phyloP scores from a whole-genome alignment of 2,888 invertebrate genomes.

The Acrobasis repandana region DNA sequence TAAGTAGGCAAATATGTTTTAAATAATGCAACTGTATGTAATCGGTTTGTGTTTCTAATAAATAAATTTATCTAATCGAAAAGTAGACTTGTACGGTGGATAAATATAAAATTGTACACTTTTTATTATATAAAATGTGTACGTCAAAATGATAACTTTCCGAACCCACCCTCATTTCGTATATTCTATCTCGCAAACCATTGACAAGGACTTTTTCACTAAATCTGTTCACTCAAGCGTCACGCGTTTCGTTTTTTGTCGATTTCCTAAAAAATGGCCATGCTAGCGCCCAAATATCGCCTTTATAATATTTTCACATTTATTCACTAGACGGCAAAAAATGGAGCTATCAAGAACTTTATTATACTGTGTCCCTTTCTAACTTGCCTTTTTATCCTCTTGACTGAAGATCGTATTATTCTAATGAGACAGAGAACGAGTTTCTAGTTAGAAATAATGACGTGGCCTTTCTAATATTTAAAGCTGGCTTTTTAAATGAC shows the following conservation, averaged over 20 bases:
- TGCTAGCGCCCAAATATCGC: conserved; percentile 7
- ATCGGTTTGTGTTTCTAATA: too few relatives aligned
- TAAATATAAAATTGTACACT: too few relatives aligned
- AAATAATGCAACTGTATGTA: too few relatives aligned
- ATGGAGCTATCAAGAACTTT: conserved; percentile 18
- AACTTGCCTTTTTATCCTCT: conserved; percentile 17
- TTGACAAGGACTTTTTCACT: conserved; percentile 2
- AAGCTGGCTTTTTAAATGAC: conserved; percentile 11
- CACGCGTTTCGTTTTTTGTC: too few relatives aligned
- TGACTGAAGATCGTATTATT: conserved; percentile 19
- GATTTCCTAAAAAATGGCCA: conserved; percentile 7
- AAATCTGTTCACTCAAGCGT: conserved; percentile 3
- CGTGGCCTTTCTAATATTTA: conserved; percentile 17
- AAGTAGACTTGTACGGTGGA: too few relatives aligned
- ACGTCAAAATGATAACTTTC: neutral
- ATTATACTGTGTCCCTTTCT: conserved; percentile 18
- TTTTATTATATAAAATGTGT: too few relatives aligned
- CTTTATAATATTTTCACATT: conserved; percentile 20
- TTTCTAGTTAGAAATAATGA: conserved; percentile 20
- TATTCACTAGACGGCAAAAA: conserved; percentile 20
- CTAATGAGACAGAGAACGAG: conserved; percentile 18
- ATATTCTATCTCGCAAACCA: neutral
- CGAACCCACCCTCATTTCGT: neutral
- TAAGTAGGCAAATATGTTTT: too few relatives aligned
- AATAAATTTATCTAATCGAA: too few relatives aligned